Conservation (phyloP, 2,113 vertebrate genomes). For the Danio rerio region GRCz12tu NC_133193.1:13096501-13097000, state of each 20-base stretch:
- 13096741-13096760: conserved; percentile 70
- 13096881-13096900: conserved; percentile 27
- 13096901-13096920: conserved; percentile 54
- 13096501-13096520: background rate
- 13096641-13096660: background rate
- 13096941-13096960: conserved; percentile 26
- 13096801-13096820: conserved; percentile 37
- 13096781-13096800: conserved; percentile 30
- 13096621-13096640: no score
- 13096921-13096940: conserved; percentile 13
- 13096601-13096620: no score
- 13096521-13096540: background rate
- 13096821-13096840: conserved; percentile 55
- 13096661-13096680: conserved; percentile 36
- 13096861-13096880: conserved; percentile 47
- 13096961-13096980: conserved; percentile 23
- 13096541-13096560: background rate
- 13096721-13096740: conserved; percentile 54
- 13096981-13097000: conserved; percentile 11
- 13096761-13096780: conserved; percentile 60
- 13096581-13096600: no score
- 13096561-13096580: no score
- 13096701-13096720: conserved; percentile 6
- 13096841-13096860: conserved; percentile 46
- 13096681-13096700: conserved; percentile 45